Percentiles rank a stretch among this genome's conserved stretches.
phyloP scores from a whole-genome alignment of 2,113 vertebrate species.

The Melanotaenia duboulayi region DNA sequence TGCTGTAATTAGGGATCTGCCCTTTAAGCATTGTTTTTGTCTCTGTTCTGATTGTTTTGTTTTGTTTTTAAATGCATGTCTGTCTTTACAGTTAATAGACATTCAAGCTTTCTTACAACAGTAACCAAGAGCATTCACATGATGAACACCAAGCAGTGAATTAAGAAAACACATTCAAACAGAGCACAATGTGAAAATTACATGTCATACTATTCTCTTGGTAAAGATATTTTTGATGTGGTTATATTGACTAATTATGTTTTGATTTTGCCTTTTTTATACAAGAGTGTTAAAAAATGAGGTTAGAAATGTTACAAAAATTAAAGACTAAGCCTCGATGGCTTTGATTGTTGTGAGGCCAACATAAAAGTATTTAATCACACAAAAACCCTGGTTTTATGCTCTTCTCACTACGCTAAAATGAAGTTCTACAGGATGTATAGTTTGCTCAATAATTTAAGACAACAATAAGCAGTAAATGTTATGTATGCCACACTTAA shows the following conservation, averaged over 20 bases:
- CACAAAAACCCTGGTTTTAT: neutral
- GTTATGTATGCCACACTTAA: conserved; percentile 35
- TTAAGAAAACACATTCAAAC: too few relatives aligned
- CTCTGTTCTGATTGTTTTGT: too few relatives aligned
- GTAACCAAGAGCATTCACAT: neutral
- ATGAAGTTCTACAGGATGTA: conserved; percentile 18
- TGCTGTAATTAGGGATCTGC: neutral
- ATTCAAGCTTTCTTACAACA: neutral
- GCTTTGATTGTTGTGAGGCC: neutral
- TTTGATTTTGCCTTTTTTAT: too few relatives aligned
- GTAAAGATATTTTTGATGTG: too few relatives aligned
- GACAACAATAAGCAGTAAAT: conserved; percentile 25
- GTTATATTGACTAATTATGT: too few relatives aligned
- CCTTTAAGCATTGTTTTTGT: too few relatives aligned
- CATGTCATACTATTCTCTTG: too few relatives aligned
- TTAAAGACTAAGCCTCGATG: too few relatives aligned
- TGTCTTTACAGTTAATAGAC: neutral
- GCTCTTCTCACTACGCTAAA: conserved; percentile 14
- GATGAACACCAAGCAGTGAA: neutral
- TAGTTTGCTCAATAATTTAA: conserved; percentile 31
- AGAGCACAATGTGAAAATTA: too few relatives aligned
- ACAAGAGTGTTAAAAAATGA: too few relatives aligned
- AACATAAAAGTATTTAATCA: neutral
- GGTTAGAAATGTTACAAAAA: too few relatives aligned
- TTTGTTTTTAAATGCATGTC: neutral